Base-by-base conservation (phyloP, 2,113 vertebrate genomes). In the Serinus canaria region DNA sequence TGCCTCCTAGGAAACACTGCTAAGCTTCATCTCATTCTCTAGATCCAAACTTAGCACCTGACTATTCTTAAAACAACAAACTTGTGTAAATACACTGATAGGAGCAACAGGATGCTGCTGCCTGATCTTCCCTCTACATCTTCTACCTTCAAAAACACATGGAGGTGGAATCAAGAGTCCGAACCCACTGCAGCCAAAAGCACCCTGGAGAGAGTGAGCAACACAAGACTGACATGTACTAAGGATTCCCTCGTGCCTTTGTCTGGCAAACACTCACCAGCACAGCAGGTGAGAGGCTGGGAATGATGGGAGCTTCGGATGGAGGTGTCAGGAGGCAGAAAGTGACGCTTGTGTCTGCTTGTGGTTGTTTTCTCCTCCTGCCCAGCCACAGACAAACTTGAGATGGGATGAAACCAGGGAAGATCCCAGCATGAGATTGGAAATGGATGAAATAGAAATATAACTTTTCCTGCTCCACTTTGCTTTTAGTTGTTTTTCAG, bases 61-160 rank as follows among this genome's bases (percentile, higher is more conserved):
- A 52, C 86, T 80, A 80, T 90, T 75, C 95, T 85, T 55, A 44
- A 89, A 87, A 72, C 59, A 75, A 76, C 68, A 87, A 43, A 14
- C 47, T 46, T 3, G 1, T 23, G 50, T 66, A 28, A 84, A 41
- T 59, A 41, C 2, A 0, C 50, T 88, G 94, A 90, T 63, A 73
- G 72, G 41, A 83, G 20, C 72, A 78, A 87, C 0, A 28, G 87
- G 89, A 19, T 74, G 68, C 72, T 79, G 27, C 62, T 23, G 39
- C 67, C 63, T 92, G 68, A 89, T 92, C 83, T 87, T 13, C 25
- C 15, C 1, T 1, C n/a, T 31, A 24, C 31, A 8, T 2, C 10
- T 52, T 53, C 75, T 74, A 52, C 78, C 49, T 59, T 89, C 93
- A 43, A 15, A 83, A 56, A 19, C 17, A 55, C 52, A 9, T 47